Evolutionary conservation across 30 jellyfish, hydroid and myxozoan genomes (phyloP).

Genomic region (Chrysaora quinquecirrha): DNA sequence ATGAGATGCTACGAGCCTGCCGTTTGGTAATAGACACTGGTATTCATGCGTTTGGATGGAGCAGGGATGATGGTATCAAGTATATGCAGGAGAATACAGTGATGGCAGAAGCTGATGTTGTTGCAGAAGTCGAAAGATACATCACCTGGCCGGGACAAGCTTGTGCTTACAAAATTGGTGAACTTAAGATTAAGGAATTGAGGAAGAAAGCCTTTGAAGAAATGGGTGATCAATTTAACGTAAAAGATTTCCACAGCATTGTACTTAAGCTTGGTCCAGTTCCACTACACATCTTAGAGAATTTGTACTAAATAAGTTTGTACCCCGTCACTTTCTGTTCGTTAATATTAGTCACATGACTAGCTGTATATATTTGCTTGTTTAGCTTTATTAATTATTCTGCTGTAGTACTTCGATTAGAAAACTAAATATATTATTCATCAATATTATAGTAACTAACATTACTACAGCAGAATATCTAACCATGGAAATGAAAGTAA

Average conservation of each 20-base stretch:
- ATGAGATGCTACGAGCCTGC: slow-evolving; percentile 93
- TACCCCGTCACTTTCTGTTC: no score
- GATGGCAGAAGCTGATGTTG: slow-evolving; percentile 58
- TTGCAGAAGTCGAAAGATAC: slow-evolving; percentile 91
- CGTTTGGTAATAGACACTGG: slow-evolving; percentile 97
- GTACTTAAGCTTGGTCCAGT: slow-evolving; percentile 73
- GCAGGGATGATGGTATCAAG: slow-evolving; percentile 75
- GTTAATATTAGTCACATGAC: no score
- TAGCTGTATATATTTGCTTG: no score
- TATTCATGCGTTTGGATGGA: slow-evolving; percentile 90
- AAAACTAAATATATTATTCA: no score
- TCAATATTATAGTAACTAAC: no score
- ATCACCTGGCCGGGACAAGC: slow-evolving; percentile 98
- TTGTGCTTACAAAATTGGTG: slow-evolving; percentile 92
- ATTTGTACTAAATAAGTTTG: no score
- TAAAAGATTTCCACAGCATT: slow-evolving; percentile 76
- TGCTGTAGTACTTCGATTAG: no score
- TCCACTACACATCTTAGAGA: slow-evolving; percentile 63
- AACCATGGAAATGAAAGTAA: no score
- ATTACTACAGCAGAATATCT: no score
- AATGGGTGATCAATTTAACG: slow-evolving; percentile 79
- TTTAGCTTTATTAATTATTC: no score
- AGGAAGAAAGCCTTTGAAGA: slow-evolving; percentile 45
- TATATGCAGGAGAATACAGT: slow-evolving; percentile 83
- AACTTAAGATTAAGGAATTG: slow-evolving; percentile 69